phyloP scores from a whole-genome alignment of 2,888 invertebrate genomes.

The Phrixothrix hirtus region DNA sequence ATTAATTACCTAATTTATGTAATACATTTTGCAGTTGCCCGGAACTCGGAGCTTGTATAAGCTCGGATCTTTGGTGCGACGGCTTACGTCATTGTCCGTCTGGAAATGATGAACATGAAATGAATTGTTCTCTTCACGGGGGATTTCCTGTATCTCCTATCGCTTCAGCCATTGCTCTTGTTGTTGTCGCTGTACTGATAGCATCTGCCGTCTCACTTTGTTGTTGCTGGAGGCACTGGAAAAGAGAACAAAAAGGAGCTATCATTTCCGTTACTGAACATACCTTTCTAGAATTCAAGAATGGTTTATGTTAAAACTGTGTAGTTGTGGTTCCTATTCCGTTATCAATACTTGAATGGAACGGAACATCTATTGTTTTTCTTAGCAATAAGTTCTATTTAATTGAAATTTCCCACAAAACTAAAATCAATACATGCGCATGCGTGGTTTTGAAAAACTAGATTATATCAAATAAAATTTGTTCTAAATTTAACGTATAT shows the following conservation, averaged over 20 bases:
- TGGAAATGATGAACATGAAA: constrained; percentile 78
- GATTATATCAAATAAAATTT: no score
- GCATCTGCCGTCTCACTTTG: constrained; percentile 45
- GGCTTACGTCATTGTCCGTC: constrained; percentile 79
- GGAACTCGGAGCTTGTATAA: constrained; percentile 80
- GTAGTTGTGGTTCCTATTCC: no score
- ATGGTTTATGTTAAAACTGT: constrained; percentile 51
- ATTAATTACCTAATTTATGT: no score
- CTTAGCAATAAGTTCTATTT: no score
- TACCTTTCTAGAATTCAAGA: constrained; percentile 55
- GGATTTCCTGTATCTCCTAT: constrained; percentile 66
- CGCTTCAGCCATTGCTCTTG: constrained; percentile 41
- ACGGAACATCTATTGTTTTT: no score
- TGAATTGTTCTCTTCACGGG: constrained; percentile 69
- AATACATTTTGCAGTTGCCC: constrained; percentile 75
- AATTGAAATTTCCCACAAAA: no score
- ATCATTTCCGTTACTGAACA: constrained; percentile 55
- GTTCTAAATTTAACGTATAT: no score
- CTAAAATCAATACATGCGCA: no score
- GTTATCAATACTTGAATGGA: constrained; percentile 1
- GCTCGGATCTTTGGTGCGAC: constrained; percentile 78
- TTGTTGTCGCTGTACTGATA: constrained; percentile 46
- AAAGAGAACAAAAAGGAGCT: constrained; percentile 51
- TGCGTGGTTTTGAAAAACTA: no score
- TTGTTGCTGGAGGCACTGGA: constrained; percentile 50